Evolutionary conservation across 2,888 invertebrate genomes (phyloP), one percentile per base, ranked within the genome.

Genomic region (Rotaria sp.): DNA sequence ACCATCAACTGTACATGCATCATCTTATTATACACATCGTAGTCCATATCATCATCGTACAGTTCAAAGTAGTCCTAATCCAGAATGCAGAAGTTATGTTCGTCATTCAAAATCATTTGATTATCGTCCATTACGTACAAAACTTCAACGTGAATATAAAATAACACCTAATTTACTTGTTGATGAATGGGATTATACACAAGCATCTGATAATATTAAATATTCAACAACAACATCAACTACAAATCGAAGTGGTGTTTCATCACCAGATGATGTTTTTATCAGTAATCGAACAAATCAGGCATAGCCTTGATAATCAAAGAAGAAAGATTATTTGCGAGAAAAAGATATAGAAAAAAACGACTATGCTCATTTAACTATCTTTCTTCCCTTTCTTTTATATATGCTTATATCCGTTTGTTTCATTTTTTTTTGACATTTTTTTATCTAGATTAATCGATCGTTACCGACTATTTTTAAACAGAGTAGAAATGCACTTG

Each of bases 241-340:
- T 80, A 80, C 41, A n/a, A 80, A 24, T 80, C 80, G 15, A 8
- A 80, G 45, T 35, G 26, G 80, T 80, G 45, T 80, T 41, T 80
- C 80, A 45, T 80, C 80, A n/a, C 80, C 80, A 24, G 80, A 80
- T 80, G 80, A 80, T 80, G 80, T 80, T 45, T 80, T 80, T n/a
- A 41, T 24, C 4, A 80, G n/a, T 41, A 80, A 41, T 45, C 80
- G 35, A 67, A 21, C 21, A 21, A 67, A 38, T 21, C 3, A 67
- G 18, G 35, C 67, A 38, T 26, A 41, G 45, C 45, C n/a, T 45
- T 80, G 21, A 80, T 45, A 26, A 11, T 10, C 10, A 30, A 18
- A 67, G 24, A 67, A 75, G 75, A 80, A 80, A 45, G 80, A 45
- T 45, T 21, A n/a, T 45, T 41, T 10, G 80, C 35, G 11, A 15